Evolutionary conservation across 2,113 vertebrate species (phyloP), one percentile per base, ranked within the genome.

Genomic region (Trogon surrucura): DNA sequence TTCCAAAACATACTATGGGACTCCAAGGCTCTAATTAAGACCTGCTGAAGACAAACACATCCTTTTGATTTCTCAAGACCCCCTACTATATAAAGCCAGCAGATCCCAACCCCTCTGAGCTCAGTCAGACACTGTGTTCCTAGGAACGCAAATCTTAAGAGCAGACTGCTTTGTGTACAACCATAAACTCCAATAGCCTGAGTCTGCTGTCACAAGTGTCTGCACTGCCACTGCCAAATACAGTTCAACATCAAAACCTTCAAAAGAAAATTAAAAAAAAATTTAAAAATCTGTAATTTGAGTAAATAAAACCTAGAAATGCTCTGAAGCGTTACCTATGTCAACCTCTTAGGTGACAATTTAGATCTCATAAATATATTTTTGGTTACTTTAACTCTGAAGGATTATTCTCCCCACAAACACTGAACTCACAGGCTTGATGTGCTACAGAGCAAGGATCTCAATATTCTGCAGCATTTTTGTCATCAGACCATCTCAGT

Each of bases 21-120:
- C 86, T 81, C 41, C 88, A 91, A 92, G n/a, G 47, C 8, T 80
- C 72, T 92, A 85, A 88, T 80, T 77, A 94, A 77, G 64, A 78
- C 32, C 60, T 69, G 27, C 75, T 80, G 30, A 87, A 90, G 18
- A 65, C 27, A 77, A 84, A 84, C 5, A 9, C 21, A 83, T 57
- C n/a, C 19, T 66, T 72, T 47, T 12, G 3, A 10, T 83, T 93
- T 94, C 71, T 88, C 30, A 48, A 88, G 66, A 41, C 3, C 9
- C 9, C 9, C 25, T 5, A 8, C 60, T 58, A 67, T 0, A 25
- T 51, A 30, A 66, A 85, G 80, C 0, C 4, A 80, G 34, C 12
- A 23, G n/a, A 77, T 21, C 36, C 56, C 57, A 4, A 11, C 7
- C 27, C 44, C 41, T 75, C 44, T 3, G 0, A 77, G 69, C 19